Percentiles rank a stretch among this genome's conserved stretches.
phyloP scores from a whole-genome alignment of 1,140 invertebrate genomes.

The Trichonephila clavata region DNA sequence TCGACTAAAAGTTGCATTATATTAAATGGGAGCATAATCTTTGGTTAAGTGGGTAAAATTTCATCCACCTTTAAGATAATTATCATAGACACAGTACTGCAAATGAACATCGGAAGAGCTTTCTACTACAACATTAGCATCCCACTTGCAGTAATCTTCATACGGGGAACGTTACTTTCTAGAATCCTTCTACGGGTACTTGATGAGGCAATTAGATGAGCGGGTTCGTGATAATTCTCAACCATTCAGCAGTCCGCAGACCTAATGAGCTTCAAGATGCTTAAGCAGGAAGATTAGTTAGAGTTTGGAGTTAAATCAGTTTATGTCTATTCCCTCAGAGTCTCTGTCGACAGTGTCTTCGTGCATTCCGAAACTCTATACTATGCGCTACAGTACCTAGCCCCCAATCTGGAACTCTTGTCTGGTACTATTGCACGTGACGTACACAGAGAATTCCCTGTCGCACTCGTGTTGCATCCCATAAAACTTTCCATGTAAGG shows the following conservation, averaged over 20 bases:
- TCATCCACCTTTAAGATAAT: too few relatives aligned
- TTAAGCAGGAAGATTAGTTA: neutral
- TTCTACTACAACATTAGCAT: too few relatives aligned
- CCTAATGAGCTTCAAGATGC: neutral
- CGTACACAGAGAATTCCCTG: constrained; percentile 44
- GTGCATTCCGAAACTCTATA: neutral
- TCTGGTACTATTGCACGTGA: constrained; percentile 4
- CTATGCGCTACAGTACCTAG: neutral
- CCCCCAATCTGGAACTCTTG: neutral
- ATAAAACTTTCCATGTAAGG: constrained; percentile 56
- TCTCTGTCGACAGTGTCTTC: neutral
- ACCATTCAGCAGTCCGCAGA: neutral
- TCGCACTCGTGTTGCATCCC: constrained; percentile 1
- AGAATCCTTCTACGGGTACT: neutral
- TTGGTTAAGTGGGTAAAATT: too few relatives aligned
- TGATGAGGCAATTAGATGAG: neutral
- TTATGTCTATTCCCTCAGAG: neutral
- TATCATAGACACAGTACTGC: too few relatives aligned
- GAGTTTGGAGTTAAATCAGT: neutral
- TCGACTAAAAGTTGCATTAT: too few relatives aligned
- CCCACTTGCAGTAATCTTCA: too few relatives aligned
- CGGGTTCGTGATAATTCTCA: neutral
- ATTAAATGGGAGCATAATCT: too few relatives aligned
- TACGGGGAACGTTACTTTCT: neutral
- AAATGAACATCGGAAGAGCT: too few relatives aligned